Evolutionary conservation across 1,140 invertebrate species (phyloP), one percentile per base, ranked within the genome.

Genomic region (Orchesella cincta): DNA sequence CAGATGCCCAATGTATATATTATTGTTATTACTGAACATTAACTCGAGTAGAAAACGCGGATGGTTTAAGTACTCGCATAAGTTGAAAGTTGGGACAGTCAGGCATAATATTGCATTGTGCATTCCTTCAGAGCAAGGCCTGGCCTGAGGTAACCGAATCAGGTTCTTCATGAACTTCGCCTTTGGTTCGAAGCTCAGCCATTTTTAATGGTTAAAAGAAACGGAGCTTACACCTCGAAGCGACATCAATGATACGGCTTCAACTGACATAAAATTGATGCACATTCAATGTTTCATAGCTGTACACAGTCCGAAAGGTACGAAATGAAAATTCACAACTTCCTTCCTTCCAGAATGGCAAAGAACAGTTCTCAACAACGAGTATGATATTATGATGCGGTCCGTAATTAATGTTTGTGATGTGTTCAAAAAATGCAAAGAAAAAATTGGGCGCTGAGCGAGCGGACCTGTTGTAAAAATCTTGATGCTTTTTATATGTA

Each of bases 101-200:
- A n/a, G n/a, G n/a, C n/a, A n/a, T n/a, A n/a, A n/a, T n/a, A n/a
- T 46, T 20, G 20, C 39, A 20, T 46, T 46, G 39, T 20, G 8
- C 39, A 46, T 46, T 46, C n/a, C n/a, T 46, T 8, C 39, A 46
- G 20, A 46, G 39, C 8, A 20, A 46, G 39, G n/a, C n/a, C n/a
- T n/a, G 39, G 52, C 52, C 52, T 57, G 12, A 57, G 52, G 52
- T 14, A 57, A 57, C 3, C 52, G 52, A 57, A 57, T 57, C 52
- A 57, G 52, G 52, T 57, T 57, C 52, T 57, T 57, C 23, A 57
- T 57, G 23, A 57, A 57, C 52, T 57, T 23, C 8, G 39, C 39
- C 39, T 57, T 57, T 57, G 23, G 52, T 57, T 57, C 23, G 52
- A 57, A 14, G 14, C 52, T 46, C 39, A 46, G 39, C 18, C 18